Evolutionary conservation across 2,888 invertebrate species (phyloP).

Genomic region (Linyphia triangularis): DNA sequence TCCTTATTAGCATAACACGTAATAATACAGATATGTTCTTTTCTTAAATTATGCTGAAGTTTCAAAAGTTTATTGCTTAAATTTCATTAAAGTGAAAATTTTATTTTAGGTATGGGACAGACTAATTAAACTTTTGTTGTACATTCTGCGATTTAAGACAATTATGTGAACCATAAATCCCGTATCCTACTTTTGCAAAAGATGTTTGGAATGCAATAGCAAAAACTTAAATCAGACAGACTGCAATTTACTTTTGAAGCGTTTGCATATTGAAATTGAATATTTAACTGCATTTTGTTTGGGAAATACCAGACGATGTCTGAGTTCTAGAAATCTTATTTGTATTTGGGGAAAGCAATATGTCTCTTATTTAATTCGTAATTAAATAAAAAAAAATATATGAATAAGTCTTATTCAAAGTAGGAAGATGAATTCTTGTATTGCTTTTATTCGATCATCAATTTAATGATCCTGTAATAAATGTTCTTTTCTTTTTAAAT

Average conservation of each 20-base stretch:
- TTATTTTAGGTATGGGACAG: not conserved
- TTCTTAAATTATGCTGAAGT: too few species aligned
- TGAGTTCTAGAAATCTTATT: not conserved
- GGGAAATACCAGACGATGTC: not conserved
- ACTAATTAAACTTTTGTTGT: not conserved
- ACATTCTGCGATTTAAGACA: not conserved
- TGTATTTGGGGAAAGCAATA: not conserved
- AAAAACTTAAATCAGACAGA: not conserved
- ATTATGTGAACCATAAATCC: not conserved
- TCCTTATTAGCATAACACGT: too few species aligned
- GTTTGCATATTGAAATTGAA: not conserved
- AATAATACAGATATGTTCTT: too few species aligned
- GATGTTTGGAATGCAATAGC: not conserved
- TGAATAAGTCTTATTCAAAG: too few species aligned
- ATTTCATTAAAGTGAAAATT: too few species aligned
- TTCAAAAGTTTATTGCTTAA: too few species aligned
- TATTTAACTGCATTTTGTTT: not conserved
- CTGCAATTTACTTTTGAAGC: not conserved
- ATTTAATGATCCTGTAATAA: too few species aligned
- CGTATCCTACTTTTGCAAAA: too few species aligned
- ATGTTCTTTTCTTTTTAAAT: too few species aligned
- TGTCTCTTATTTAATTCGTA: not conserved
- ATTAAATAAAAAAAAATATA: not conserved
- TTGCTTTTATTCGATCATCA: too few species aligned
- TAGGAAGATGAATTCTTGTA: too few species aligned